A percentile compares a stretch with the other conserved stretches of the same genome.
phyloP scores from a whole-genome alignment of 2,797 vertebrate genomes.

The Urosaurus nigricauda region DNA sequence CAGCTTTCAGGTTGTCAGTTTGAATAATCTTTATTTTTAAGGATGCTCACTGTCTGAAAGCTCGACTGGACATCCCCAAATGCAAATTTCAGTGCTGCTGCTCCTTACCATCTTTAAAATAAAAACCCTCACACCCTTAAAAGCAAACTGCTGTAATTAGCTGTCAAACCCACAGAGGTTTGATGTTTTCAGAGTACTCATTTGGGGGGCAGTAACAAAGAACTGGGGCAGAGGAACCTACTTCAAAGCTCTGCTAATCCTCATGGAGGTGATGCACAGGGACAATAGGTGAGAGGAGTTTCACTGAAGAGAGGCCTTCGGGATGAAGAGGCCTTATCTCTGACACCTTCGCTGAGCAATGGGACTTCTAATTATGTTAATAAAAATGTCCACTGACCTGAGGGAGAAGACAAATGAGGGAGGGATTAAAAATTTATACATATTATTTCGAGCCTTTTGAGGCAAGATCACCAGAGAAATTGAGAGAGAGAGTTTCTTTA shows the following conservation, averaged over 20 bases:
- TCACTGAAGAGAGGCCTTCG: background rate
- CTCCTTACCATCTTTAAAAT: no score
- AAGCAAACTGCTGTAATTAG: slow-evolving; percentile 33
- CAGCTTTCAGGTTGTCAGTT: slow-evolving; percentile 16
- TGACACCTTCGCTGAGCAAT: slow-evolving; percentile 21
- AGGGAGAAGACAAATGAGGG: slow-evolving; percentile 41
- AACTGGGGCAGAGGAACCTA: background rate
- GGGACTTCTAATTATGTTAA: slow-evolving; percentile 26
- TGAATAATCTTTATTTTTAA: slow-evolving; percentile 13
- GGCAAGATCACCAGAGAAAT: background rate
- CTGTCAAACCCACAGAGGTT: accelerated
- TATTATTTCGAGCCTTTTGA: slow-evolving; percentile 34
- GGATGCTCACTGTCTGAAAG: slow-evolving; percentile 21
- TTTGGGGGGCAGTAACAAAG: slow-evolving; percentile 9
- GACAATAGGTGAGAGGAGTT: background rate
- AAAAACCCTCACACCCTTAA: background rate
- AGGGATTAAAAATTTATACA: slow-evolving; percentile 20
- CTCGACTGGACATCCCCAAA: background rate
- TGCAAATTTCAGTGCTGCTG: no score
- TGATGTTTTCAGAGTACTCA: background rate
- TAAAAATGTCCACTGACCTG: slow-evolving; percentile 45
- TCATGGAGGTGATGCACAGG: background rate
- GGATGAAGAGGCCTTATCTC: slow-evolving; percentile 16
- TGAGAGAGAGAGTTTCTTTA: background rate
- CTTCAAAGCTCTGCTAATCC: slow-evolving; percentile 16